Base-by-base conservation (phyloP, 1,140 invertebrate species). In the Drosophila aff. region DNA sequence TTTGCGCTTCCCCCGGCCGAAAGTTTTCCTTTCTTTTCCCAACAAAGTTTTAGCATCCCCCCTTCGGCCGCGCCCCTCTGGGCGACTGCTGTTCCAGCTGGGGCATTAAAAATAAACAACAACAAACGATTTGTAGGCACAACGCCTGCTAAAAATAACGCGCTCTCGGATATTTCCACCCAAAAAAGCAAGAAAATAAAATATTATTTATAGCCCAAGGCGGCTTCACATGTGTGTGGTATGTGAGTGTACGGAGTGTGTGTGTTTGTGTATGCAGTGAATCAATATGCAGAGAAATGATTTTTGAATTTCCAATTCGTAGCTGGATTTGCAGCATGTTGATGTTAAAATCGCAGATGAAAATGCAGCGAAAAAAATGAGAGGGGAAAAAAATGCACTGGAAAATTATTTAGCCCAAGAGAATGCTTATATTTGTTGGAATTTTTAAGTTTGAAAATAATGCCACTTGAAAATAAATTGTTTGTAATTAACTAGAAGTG, bases 171-270 rank as follows among this genome's bases (percentile, higher is more conserved):
- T 81, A 84, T 89, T 72, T 89, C 82, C 76, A 79, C 77, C 85
- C 79, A 87, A 87, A 89, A 87, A 83, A 89, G 84, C 76, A 31
- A 84, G 75, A 79, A 89, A 87, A 87, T 89, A 84, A 81, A 87
- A 89, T 83, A 87, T 87, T 87, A 87, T 87, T 87, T 87, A 87
- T 87, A 89, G 83, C 72, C 61, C 63, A 82, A 73, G 72, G 78
- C 79, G 67, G 55, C 60, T 44, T n/a, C 31, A 52, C 13, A 28
- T 44, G 31, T 66, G 31, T 59, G 28, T 36, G 28, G 9, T 38
- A 15, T 40, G 28, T 31, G 41, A 26, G 21, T 13, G 21, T 33
- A 8, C 4, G 9, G 47, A 49, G 28, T 59, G 26, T 36, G 10
- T 23, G 8, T 0, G n/a, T 33, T 21, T 66, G n/a, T 49, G 18